Evolutionary conservation across 2,888 invertebrate species (phyloP).

Genomic region (Dendrolimus houi): DNA sequence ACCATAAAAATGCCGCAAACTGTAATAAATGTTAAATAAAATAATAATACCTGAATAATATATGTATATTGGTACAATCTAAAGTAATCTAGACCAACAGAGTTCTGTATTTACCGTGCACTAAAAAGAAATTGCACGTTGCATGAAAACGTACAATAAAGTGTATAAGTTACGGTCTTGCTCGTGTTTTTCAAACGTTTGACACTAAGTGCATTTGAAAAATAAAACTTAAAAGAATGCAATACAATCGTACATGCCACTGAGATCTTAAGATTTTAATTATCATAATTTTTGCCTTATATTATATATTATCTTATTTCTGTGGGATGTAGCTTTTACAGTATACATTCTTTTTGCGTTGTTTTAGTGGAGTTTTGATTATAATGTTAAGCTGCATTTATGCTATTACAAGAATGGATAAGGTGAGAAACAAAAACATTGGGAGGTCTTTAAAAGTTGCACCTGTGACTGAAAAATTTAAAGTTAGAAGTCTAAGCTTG

Average conservation of each 20-base stretch:
- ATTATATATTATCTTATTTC: too few species aligned
- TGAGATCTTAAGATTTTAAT: background rate
- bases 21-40: background rate
- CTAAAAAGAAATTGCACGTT: background rate
- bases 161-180: background rate
- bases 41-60: background rate
- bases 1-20: too few species aligned
- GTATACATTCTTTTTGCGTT: too few species aligned
- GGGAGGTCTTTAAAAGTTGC: too few species aligned
- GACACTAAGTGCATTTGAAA: background rate
- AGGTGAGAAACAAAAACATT: too few species aligned
- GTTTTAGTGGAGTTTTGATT: too few species aligned
- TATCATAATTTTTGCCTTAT: too few species aligned
- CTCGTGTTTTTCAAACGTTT: background rate
- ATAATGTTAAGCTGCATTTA: too few species aligned
- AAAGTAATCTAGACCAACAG: background rate
- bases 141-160: background rate
- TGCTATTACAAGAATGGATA: too few species aligned
- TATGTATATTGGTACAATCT: background rate
- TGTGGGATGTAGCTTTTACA: too few species aligned
- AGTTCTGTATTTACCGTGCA: background rate
- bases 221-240: background rate
- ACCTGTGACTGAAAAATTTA: too few species aligned
- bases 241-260: background rate
- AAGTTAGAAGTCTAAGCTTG: too few species aligned